phyloP scores from a whole-genome alignment of 2,888 invertebrate genomes.

The Pycnomerus fuliginosus region DNA sequence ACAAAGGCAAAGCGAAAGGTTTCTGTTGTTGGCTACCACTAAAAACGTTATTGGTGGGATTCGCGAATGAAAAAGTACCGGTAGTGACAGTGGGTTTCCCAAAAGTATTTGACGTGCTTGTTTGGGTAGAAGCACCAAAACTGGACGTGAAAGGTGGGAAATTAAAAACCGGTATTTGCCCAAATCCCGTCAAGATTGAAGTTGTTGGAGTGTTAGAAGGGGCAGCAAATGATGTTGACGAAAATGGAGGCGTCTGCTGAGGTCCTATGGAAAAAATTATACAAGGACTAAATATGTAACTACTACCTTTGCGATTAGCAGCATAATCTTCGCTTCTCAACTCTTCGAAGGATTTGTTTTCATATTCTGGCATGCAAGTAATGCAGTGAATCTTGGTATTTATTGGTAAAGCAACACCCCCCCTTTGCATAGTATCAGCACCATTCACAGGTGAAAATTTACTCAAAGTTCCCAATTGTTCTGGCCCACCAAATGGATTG shows the following conservation, averaged over 20 bases:
- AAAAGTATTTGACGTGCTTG: slow-evolving; percentile 44
- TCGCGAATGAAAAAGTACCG: no score
- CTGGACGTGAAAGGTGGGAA: slow-evolving; percentile 59
- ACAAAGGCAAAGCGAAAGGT: slow-evolving; percentile 51
- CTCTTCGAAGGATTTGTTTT: slow-evolving; percentile 91
- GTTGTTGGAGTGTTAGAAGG: slow-evolving; percentile 51
- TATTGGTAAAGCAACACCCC: slow-evolving; percentile 80
- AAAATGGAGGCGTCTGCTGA: slow-evolving; percentile 47
- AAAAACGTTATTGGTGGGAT: slow-evolving; percentile 36
- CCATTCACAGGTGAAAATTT: slow-evolving; percentile 88
- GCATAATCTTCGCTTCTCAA: slow-evolving; percentile 93
- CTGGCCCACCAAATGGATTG: slow-evolving; percentile 45
- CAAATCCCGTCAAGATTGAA: slow-evolving; percentile 53
- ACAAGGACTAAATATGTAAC: slow-evolving; percentile 39
- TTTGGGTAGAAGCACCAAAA: slow-evolving; percentile 49
- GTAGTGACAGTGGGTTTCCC: slow-evolving; percentile 43
- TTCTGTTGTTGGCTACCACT: slow-evolving; percentile 54
- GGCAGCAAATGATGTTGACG: slow-evolving; percentile 55
- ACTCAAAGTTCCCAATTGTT: slow-evolving; percentile 70
- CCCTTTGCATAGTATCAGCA: slow-evolving; percentile 89
- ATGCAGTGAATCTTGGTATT: slow-evolving; percentile 95
- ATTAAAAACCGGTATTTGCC: slow-evolving; percentile 64
- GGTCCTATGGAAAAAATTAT: slow-evolving; percentile 38
- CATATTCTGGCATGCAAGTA: slow-evolving; percentile 98
- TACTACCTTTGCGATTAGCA: slow-evolving; percentile 85